Evolutionary conservation across 2,797 vertebrate species (phyloP).

Genomic region (Babyrousa celebensis): DNA sequence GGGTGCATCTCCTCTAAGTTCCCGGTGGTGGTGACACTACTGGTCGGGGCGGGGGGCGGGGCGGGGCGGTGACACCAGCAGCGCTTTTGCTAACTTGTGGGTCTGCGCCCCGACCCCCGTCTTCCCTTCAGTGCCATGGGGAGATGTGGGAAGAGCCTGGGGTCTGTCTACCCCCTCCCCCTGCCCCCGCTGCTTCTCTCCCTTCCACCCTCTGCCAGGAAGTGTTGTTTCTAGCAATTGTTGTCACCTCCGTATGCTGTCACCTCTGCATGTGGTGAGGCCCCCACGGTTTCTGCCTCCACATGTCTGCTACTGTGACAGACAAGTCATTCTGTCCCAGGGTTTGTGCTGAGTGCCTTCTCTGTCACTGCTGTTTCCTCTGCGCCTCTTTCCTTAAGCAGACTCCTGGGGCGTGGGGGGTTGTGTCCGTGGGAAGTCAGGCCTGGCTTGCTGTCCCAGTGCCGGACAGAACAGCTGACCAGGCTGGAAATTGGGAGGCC

Average conservation of each 20-base stretch:
- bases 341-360: not conserved
- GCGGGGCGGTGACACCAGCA: no score
- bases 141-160: not conserved
- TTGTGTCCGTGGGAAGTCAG: not conserved
- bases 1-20: not conserved
- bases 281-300: constrained; percentile 1
- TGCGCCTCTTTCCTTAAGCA: not conserved
- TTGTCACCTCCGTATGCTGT: not conserved
- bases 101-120: not conserved
- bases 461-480: not conserved
- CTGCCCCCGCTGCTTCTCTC: not conserved
- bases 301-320: not conserved
- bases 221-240: not conserved
- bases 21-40: not conserved
- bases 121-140: not conserved
- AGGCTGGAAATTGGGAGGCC: not conserved
- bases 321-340: constrained; percentile 65
- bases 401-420: not conserved
- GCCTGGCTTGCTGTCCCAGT: not conserved
- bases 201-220: not conserved
- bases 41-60: no score
- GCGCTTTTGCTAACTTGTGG: not conserved
- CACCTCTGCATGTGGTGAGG: not conserved
- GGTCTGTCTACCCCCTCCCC: not conserved
- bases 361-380: not conserved